These are phyloP conservation scores for Noctua fimbriata DNA, from an alignment of 2,888 invertebrate species.

Conservation along the genomic window DNA sequence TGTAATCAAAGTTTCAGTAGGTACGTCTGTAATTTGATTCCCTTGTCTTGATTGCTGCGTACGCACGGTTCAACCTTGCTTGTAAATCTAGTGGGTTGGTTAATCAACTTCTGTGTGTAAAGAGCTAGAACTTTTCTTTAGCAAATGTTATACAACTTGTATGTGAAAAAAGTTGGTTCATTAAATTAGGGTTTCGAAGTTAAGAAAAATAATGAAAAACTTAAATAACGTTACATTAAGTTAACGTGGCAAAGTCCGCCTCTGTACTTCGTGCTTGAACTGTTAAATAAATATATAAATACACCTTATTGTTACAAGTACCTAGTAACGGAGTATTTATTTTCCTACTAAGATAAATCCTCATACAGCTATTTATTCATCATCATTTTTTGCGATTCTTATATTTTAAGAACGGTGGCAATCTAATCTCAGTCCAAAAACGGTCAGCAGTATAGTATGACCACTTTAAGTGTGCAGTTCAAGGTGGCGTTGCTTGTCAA, in stretches of 20 bases:
- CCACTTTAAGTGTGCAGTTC: too few relatives aligned
- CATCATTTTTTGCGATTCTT: rapidly evolving
- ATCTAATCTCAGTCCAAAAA: neutral
- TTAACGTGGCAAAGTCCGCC: too few relatives aligned
- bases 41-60: conserved; percentile 39
- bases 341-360: neutral
- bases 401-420: neutral
- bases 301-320: neutral
- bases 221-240: neutral
- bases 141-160: neutral
- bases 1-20: conserved; percentile 42
- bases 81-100: conserved; percentile 14
- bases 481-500: too few relatives aligned
- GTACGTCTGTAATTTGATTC: conserved; percentile 43
- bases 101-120: conserved; percentile 26
- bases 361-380: neutral
- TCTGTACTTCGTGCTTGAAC: too few relatives aligned
- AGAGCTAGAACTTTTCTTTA: conserved; percentile 1
- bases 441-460: too few relatives aligned
- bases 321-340: neutral
- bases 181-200: neutral
- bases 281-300: too few relatives aligned
- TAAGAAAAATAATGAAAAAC: neutral
- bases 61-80: conserved; percentile 25
- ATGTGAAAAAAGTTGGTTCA: neutral